Conservation (phyloP, 2,113 vertebrate genomes). For the Mus spicilegus region DNA sequence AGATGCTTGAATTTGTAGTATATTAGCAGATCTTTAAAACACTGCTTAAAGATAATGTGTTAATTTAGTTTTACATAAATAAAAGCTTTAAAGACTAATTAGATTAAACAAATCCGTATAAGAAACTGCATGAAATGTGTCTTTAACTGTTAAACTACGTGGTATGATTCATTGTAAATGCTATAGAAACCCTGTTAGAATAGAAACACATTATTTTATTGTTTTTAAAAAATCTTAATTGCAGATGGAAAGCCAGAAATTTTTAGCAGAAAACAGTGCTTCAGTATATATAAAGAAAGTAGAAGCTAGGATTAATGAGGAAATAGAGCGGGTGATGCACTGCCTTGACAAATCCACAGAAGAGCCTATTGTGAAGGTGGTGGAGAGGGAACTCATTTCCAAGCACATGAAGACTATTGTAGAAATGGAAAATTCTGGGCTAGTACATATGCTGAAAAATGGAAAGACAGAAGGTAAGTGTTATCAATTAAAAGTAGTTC, state of each 20-base stretch:
- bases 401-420: conserved; percentile 99
- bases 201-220: conserved; percentile 45
- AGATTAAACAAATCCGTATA: not conserved
- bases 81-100: conserved; percentile 42
- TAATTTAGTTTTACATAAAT: not conserved
- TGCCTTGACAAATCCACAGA: conserved; percentile 99
- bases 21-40: conserved; percentile 21
- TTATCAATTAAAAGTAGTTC: conserved; percentile 13
- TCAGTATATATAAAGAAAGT: conserved; percentile 99
- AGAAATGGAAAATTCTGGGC: conserved; percentile 99
- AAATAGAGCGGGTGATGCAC: conserved; percentile 99
- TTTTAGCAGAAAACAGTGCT: conserved; percentile 99
- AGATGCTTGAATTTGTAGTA: not conserved
- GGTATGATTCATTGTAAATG: conserved; percentile 32
- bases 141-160: not conserved
- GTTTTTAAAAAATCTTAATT: conserved; percentile 66
- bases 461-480: conserved; percentile 97
- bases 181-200: conserved; percentile 35
- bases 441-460: conserved; percentile 99
- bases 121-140: conserved; percentile 48
- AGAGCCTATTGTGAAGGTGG: conserved; percentile 99
- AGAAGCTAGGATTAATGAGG: conserved; percentile 99
- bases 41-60: not conserved
- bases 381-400: conserved; percentile 98
- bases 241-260: conserved; percentile 99